These are phyloP conservation scores for Tenthredo notha DNA, from an alignment of 2,888 invertebrate species.

Conservation along the genomic window DNA sequence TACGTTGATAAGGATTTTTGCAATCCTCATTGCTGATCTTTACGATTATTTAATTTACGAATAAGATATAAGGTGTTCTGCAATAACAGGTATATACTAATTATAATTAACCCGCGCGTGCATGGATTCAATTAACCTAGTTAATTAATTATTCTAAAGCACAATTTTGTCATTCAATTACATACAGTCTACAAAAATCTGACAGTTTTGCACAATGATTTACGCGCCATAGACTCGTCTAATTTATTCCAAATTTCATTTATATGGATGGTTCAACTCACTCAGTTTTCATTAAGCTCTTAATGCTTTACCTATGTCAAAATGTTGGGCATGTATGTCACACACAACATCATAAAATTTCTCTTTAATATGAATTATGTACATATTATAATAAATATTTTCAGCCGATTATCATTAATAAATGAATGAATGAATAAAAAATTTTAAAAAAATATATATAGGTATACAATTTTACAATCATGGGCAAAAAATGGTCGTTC, in stretches of 20 bases:
- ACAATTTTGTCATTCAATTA: conserved; percentile 8
- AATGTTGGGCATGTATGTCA: not conserved
- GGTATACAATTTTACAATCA: not conserved
- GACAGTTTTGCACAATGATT: not conserved
- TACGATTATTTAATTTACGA: conserved; percentile 18
- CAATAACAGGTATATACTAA: not conserved
- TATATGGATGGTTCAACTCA: not conserved
- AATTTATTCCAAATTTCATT: not conserved
- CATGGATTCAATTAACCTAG: conserved; percentile 23
- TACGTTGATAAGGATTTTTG: conserved; percentile 33
- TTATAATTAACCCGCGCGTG: conserved; percentile 36
- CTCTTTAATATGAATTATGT: not conserved
- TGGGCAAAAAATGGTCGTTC: not conserved
- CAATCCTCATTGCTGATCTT: conserved; percentile 20
- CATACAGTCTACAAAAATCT: not conserved
- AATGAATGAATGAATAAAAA: not conserved
- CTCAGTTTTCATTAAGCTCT: not conserved
- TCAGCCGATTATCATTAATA: not conserved
- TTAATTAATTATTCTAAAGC: conserved; percentile 21
- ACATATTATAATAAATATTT: not conserved
- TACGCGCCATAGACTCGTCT: too few relatives aligned
- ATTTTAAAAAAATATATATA: not conserved
- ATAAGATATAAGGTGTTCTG: conserved; percentile 17
- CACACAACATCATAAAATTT: not conserved
- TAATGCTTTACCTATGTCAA: not conserved